Base-by-base conservation (phyloP, 2,113 vertebrate species). In the Scortum barcoo region DNA sequence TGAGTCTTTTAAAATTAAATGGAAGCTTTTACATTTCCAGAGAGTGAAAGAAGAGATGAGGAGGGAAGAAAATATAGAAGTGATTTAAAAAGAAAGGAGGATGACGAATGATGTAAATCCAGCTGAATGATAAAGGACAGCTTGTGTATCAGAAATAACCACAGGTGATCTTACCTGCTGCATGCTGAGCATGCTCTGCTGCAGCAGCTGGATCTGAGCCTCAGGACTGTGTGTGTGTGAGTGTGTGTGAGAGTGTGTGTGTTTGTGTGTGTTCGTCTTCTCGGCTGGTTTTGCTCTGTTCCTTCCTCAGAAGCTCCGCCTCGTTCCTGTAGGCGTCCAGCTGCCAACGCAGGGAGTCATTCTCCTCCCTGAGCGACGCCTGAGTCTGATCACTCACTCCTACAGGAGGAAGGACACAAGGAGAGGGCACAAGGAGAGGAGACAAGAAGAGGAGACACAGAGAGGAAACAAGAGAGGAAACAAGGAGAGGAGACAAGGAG, bases 321-420 rank as follows among this genome's bases (percentile, higher is more conserved):
- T 99, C 98, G 0, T 97, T 99, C 87, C 97, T 96, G 58, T 98
- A 99, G 44, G 97, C 97, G 0, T 99, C 98, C 88, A 99, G 94
- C 92, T 99, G 97, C 97, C 98, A 99, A 0, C 98, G 96, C 28
- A 99, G 96, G n/a, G 97, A 99, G 92, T 98, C 97, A 0, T 99
- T 99, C 94, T 99, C 97, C 83, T 99, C 98, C 83, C 95, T 96
- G 5, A 99, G 95, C 0, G 97, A 93, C 0, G 87, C 96, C 4
- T 96, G 97, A 0, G 96, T 95, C 88, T 97, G 97, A 48, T 95
- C 96, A 0, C 95, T 96, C 79, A 96, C 88, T 79, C 96, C 97
- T 98, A 86, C 44, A 42, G 28, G 56, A 22, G 28, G 12, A 2
- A 2, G 38, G 53, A 58, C n/a, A n/a, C n/a, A 24, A 40, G 8